A percentile compares a stretch with the other conserved stretches of the same genome.
These are phyloP conservation scores for Hipposideros larvatus DNA, from an alignment of 2,797 vertebrate genomes.

Conservation along the genomic window DNA sequence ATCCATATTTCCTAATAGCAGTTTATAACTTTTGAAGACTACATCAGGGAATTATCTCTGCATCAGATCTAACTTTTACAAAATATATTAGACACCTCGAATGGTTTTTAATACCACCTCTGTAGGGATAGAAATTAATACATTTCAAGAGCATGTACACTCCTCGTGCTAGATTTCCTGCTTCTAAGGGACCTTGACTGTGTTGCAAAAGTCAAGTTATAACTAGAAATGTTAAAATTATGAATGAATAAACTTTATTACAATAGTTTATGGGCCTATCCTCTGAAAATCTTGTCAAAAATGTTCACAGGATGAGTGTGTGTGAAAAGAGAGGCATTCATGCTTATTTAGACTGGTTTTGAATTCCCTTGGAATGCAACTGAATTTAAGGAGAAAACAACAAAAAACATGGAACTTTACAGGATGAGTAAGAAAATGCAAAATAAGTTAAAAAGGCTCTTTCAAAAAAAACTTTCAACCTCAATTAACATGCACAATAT, in stretches of 20 bases:
- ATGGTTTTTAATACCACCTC: neutral
- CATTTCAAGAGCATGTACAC: neutral
- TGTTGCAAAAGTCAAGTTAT: neutral
- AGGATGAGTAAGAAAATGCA: constrained; percentile 48
- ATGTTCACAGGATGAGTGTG: neutral
- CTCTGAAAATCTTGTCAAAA: constrained; percentile 26
- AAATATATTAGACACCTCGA: neutral
- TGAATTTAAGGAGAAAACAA: constrained; percentile 54
- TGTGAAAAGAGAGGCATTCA: constrained; percentile 3
- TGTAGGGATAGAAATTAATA: neutral
- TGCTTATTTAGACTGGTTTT: neutral
- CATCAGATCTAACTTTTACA: neutral
- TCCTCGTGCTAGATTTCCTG: neutral
- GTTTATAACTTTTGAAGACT: neutral
- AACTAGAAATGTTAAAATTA: neutral
- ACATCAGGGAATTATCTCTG: neutral
- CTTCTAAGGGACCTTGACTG: neutral
- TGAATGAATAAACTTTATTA: constrained; percentile 38
- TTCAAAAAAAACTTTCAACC: neutral
- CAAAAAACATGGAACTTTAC: constrained; percentile 40
- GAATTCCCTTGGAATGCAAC: neutral
- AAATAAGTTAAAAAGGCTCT: constrained; percentile 6
- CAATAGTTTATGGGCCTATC: neutral
- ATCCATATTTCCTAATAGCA: neutral
- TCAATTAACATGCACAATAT: constrained; percentile 4